Evolutionary conservation across 2,888 invertebrate species (phyloP).

Genomic region (Iselma pallidipennis): DNA sequence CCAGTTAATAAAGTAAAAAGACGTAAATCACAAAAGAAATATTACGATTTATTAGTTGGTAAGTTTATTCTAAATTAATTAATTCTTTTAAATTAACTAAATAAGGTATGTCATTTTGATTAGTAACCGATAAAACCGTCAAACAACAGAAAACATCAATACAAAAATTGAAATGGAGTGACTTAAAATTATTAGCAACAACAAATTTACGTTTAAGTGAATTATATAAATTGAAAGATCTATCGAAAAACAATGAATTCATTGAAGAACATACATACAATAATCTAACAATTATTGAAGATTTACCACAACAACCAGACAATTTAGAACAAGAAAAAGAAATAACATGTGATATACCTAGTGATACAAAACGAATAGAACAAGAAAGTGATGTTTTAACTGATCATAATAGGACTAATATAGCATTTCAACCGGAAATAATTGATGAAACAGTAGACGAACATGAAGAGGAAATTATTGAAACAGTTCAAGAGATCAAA

Average conservation of each 20-base stretch:
- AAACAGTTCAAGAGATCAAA: constrained; percentile 35
- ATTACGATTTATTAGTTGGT: constrained; percentile 73
- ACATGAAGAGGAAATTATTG: constrained; percentile 39
- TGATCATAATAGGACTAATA: neutral
- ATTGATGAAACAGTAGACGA: constrained; percentile 37
- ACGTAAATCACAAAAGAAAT: constrained; percentile 50
- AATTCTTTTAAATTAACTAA: constrained; percentile 7
- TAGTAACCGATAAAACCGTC: constrained; percentile 67
- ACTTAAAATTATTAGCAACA: constrained; percentile 66
- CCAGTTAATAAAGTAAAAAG: constrained; percentile 35
- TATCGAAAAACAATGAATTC: constrained; percentile 31
- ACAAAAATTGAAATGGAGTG: constrained; percentile 67
- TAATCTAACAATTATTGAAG: constrained; percentile 41
- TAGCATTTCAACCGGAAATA: constrained; percentile 44
- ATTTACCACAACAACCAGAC: constrained; percentile 16
- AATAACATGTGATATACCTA: constrained; percentile 40
- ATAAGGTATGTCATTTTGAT: constrained; percentile 31
- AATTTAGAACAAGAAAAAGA: neutral
- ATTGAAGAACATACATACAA: constrained; percentile 49
- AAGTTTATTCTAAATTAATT: constrained; percentile 30
- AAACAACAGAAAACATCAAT: constrained; percentile 70
- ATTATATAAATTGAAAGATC: constrained; percentile 60
- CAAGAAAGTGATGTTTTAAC: constrained; percentile 46
- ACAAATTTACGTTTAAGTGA: constrained; percentile 62
- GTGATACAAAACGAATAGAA: constrained; percentile 28